A percentile compares a stretch with the other conserved stretches of the same genome.
phyloP scores from a whole-genome alignment of 2,888 invertebrate genomes.

The Anthophora plumipes region DNA sequence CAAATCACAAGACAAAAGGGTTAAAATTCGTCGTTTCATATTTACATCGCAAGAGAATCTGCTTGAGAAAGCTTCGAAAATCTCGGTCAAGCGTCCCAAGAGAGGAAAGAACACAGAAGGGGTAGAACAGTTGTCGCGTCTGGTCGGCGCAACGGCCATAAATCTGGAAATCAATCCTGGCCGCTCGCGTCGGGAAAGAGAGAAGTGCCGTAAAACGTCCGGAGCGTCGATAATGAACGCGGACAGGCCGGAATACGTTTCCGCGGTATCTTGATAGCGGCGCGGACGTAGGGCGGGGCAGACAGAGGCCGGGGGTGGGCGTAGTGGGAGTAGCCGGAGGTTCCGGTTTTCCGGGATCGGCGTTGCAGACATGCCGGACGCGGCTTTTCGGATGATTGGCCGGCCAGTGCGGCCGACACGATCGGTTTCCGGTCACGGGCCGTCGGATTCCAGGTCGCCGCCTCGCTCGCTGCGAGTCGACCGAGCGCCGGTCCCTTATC shows the following conservation, averaged over 20 bases:
- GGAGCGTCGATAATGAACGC: slow-evolving; percentile 62
- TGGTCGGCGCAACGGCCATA: slow-evolving; percentile 7
- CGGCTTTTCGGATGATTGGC: slow-evolving; percentile 76
- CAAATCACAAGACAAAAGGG: too few species aligned
- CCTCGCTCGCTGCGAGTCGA: slow-evolving; percentile 60
- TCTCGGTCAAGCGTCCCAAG: too few species aligned
- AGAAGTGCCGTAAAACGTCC: slow-evolving; percentile 59
- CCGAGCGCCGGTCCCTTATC: slow-evolving; percentile 61
- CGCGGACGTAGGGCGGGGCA: slow-evolving; percentile 55
- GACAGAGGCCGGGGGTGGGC: slow-evolving; percentile 12
- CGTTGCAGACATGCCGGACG: slow-evolving; percentile 77
- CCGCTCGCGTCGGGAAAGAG: slow-evolving; percentile 16
- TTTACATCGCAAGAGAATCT: too few species aligned
- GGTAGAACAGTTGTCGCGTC: too few species aligned
- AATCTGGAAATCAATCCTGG: slow-evolving; percentile 55
- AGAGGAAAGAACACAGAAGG: too few species aligned
- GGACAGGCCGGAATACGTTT: slow-evolving; percentile 60
- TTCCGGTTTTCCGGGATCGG: slow-evolving; percentile 76
- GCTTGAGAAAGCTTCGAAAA: too few species aligned
- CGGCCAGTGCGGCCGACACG: slow-evolving; percentile 72
- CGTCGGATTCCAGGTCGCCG: slow-evolving; percentile 74
- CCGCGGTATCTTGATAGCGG: slow-evolving; percentile 60
- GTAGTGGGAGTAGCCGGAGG: slow-evolving; percentile 65
- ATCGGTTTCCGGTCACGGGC: slow-evolving; percentile 80
- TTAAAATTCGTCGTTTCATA: too few species aligned